Base-by-base conservation (phyloP, 2,113 vertebrate species). In the human region DNA sequence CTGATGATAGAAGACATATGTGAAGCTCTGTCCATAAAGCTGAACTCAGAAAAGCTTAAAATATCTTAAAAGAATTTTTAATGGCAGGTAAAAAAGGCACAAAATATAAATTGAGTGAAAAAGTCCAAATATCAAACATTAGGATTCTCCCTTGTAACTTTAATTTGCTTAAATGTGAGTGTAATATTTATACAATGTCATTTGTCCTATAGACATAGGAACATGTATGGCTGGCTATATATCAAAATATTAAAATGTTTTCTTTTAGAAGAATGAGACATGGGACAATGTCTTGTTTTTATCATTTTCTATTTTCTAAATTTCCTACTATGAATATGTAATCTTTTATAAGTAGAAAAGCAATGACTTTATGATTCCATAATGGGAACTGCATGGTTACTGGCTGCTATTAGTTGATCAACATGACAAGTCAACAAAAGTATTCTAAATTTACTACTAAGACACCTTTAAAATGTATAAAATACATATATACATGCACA, bases 61-160 rank as follows among this genome's bases (percentile, higher is more conserved):
- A 61, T 73, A 72, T 16, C 75, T 75, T 90, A 70, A 80, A 92
- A 79, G 22, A 92, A 87, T 76, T 85, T 90, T 92, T 68, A 96
- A 88, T 27, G 40, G 8, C n/a, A 82, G 25, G 6, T 59, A 68
- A 91, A 78, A 78, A 85, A 90, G 25, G 13, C 43, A 73, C 3
- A 40, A 12, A 73, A 30, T 89, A 68, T 30, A 66, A 40, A 76
- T 8, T 90, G 89, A 83, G 78, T 83, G 0, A 91, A 78, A 81
- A 72, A 55, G 32, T 32, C 30, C 32, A 80, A 92, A 73, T 38
- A 84, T 38, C 45, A 81, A 83, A 76, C 18, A 35, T 80, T 55
- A 81, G 93, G 32, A 68, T 82, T 90, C 22, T 96, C 35, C 7
- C 48, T 9, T 78, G 6, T 78, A 52, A 45, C 48, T 61, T 27